Percentiles rank a stretch among this genome's conserved stretches.
phyloP scores from a whole-genome alignment of 1,140 invertebrate genomes.

The Drosophila quadrilineata region DNA sequence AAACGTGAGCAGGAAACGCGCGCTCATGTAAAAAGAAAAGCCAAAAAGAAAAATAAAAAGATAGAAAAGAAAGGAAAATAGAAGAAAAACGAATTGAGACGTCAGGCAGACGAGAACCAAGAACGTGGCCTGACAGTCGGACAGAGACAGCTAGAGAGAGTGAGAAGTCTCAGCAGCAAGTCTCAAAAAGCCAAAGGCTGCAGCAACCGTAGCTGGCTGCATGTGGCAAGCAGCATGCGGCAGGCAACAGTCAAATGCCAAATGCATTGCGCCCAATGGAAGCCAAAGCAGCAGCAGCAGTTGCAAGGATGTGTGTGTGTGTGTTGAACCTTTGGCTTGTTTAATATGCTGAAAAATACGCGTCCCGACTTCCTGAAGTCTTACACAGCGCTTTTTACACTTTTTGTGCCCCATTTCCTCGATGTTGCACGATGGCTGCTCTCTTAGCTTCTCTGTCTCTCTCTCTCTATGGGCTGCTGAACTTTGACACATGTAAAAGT shows the following conservation, averaged over 20 bases:
- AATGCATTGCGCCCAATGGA: slow-evolving; percentile 37
- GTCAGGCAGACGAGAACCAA: slow-evolving; percentile 65
- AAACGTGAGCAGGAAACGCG: slow-evolving; percentile 56
- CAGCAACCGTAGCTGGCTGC: slow-evolving; percentile 1
- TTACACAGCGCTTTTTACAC: slow-evolving; percentile 21
- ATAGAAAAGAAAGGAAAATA: too few relatives aligned
- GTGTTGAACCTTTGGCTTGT: slow-evolving; percentile 58
- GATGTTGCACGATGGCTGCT: slow-evolving; percentile 5
- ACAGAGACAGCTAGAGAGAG: not conserved
- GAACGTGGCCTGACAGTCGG: slow-evolving; percentile 25
- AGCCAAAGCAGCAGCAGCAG: slow-evolving; percentile 3
- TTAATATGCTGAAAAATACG: slow-evolving; percentile 78
- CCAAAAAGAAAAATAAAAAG: too few relatives aligned
- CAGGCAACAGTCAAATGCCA: slow-evolving; percentile 29
- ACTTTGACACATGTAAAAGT: slow-evolving; percentile 48
- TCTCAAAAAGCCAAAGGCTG: slow-evolving; percentile 11
- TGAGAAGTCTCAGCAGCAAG: slow-evolving; percentile 5
- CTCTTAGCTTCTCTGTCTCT: slow-evolving; percentile 17
- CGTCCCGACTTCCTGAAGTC: slow-evolving; percentile 61
- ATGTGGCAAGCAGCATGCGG: not conserved
- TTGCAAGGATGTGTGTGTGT: slow-evolving; percentile 16
- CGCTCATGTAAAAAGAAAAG: slow-evolving; percentile 49
- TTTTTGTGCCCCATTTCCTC: slow-evolving; percentile 18
- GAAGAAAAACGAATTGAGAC: too few relatives aligned
- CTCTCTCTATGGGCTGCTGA: slow-evolving; percentile 36